These are phyloP conservation scores for Cordylochernes scorpioides DNA, from an alignment of 2,888 invertebrate species.

Conservation along the genomic window DNA sequence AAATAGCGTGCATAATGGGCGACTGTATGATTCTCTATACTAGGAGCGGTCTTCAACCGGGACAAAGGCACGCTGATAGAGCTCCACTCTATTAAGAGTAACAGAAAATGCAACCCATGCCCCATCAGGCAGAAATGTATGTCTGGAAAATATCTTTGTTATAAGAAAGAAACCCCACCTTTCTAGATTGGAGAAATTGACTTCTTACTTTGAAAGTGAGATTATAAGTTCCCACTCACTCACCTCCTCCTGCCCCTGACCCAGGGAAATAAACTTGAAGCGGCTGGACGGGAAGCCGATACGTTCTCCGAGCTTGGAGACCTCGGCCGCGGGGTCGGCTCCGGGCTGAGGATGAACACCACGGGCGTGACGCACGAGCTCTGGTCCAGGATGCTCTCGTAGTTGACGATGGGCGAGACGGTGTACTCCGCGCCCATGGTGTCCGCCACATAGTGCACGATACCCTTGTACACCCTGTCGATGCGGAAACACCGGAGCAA, in stretches of 20 bases:
- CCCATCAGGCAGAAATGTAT: conserved; percentile 15
- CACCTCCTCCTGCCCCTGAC: conserved; percentile 23
- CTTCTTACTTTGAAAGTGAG: no score
- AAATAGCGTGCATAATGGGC: conserved; percentile 1
- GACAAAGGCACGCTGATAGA: no score
- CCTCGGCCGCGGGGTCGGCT: conserved; percentile 24
- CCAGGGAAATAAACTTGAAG: conserved; percentile 24
- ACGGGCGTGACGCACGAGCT: conserved; percentile 37
- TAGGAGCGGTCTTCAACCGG: no score
- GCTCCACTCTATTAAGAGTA: no score
- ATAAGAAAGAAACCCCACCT: background rate
- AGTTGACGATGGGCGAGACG: conserved; percentile 58
- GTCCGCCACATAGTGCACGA: conserved; percentile 49
- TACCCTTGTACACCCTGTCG: conserved; percentile 59
- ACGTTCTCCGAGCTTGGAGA: conserved; percentile 24
- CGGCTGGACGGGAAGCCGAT: conserved; percentile 23
- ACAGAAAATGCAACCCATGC: no score
- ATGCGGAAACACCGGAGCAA: conserved; percentile 62
- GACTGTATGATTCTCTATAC: no score
- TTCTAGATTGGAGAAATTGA: no score
- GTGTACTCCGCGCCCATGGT: conserved; percentile 67
- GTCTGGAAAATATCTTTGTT: no score
- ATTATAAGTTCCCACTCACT: no score
- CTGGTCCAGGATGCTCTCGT: conserved; percentile 57
- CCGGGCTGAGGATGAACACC: conserved; percentile 25